These are phyloP conservation scores for Eupithecia insigniata DNA, from an alignment of 2,888 invertebrate genomes.

Conservation along the genomic window DNA sequence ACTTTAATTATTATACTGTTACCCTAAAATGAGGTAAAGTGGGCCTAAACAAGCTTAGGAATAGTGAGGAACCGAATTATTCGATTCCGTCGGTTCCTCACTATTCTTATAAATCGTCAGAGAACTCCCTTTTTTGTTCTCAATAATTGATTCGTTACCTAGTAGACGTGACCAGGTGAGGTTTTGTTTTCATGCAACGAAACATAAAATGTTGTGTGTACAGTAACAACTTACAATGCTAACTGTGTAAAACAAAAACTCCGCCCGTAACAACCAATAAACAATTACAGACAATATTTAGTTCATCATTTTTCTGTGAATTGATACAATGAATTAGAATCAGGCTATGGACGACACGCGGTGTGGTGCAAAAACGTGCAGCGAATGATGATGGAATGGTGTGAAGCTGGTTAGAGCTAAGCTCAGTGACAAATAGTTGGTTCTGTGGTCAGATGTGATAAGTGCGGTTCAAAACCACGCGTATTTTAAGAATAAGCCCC, in stretches of 20 bases:
- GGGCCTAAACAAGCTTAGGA: not conserved
- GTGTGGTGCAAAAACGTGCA: not conserved
- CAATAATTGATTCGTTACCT: too few species aligned
- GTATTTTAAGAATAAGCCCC: not conserved
- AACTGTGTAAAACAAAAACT: too few species aligned
- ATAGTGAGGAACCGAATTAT: not conserved
- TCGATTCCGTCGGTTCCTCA: not conserved
- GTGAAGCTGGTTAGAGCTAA: not conserved
- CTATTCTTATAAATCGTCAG: not conserved
- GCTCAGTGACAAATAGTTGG: not conserved
- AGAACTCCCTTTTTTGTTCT: too few species aligned
- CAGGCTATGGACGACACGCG: not conserved
- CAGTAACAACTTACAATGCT: too few species aligned
- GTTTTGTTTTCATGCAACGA: not conserved
- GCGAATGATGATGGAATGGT: conserved; percentile 6
- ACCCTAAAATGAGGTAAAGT: not conserved
- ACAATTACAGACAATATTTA: not conserved
- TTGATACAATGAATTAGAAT: conserved; percentile 2
- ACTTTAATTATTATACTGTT: too few species aligned
- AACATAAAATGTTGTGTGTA: too few species aligned
- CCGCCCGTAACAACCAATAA: not conserved
- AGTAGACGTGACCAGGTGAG: not conserved
- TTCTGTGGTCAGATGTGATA: not conserved
- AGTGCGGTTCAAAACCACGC: not conserved
- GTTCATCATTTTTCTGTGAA: not conserved